Evolutionary conservation across 2,888 invertebrate species (phyloP).

Genomic region (Petrophora chlorosata): DNA sequence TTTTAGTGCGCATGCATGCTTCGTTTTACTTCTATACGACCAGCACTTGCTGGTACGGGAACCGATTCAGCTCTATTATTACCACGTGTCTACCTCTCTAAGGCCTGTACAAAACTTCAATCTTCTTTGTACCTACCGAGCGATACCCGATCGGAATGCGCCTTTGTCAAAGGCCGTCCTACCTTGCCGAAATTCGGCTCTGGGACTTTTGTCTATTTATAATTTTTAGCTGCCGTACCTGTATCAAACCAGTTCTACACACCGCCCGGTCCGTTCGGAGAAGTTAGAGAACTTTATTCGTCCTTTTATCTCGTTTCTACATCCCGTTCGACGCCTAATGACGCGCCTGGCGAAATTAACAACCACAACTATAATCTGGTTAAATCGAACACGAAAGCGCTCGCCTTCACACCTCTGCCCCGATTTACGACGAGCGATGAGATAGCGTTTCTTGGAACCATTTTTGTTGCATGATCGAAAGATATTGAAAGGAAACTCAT

Average conservation of each 20-base stretch:
- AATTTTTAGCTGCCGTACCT: conserved; percentile 78
- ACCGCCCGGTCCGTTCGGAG: conserved; percentile 62
- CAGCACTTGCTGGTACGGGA: too few relatives aligned
- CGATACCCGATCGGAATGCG: conserved; percentile 67
- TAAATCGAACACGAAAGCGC: conserved; percentile 52
- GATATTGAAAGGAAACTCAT: conserved; percentile 53
- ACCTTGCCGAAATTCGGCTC: conserved; percentile 65
- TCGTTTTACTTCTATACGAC: too few relatives aligned
- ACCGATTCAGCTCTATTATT: not conserved
- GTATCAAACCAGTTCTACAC: conserved; percentile 73
- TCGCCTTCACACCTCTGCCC: conserved; percentile 51
- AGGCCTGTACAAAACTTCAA: conserved; percentile 40
- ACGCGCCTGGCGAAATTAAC: conserved; percentile 48
- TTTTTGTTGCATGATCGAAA: conserved; percentile 48
- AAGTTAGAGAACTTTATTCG: conserved; percentile 54
- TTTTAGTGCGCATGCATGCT: too few relatives aligned
- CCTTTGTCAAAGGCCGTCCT: conserved; percentile 65
- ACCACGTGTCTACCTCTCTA: not conserved
- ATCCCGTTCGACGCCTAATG: conserved; percentile 46
- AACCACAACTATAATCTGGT: conserved; percentile 44
- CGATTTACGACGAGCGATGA: conserved; percentile 47
- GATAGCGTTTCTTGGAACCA: conserved; percentile 51
- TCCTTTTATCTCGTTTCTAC: conserved; percentile 59
- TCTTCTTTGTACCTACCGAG: conserved; percentile 50
- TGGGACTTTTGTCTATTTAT: conserved; percentile 70